phyloP scores from a whole-genome alignment of 2,113 vertebrate species.

The Cheirogaleus medius region DNA sequence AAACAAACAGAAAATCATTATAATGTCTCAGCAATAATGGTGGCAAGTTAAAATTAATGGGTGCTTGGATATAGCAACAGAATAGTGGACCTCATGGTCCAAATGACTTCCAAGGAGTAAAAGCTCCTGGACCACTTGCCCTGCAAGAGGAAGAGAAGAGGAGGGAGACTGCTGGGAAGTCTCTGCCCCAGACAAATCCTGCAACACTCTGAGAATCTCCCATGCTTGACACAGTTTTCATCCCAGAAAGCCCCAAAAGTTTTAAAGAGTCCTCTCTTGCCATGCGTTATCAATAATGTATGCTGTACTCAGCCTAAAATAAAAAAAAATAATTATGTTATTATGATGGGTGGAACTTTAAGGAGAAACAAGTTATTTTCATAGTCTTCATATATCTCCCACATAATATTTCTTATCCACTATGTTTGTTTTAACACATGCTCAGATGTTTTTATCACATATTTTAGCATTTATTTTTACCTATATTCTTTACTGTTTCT shows the following conservation, averaged over 20 bases:
- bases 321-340: too few relatives aligned
- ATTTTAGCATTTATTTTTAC: not conserved
- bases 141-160: not conserved
- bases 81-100: too few relatives aligned
- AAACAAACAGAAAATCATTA: not conserved
- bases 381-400: not conserved
- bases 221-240: not conserved
- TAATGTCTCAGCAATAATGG: not conserved
- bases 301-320: not conserved
- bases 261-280: not conserved
- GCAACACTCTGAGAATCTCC: not conserved
- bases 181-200: not conserved
- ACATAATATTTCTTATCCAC: not conserved
- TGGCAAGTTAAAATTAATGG: not conserved
- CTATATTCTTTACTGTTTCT: not conserved
- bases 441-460: not conserved
- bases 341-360: not conserved
- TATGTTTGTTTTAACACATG: not conserved
- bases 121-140: not conserved
- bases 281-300: not conserved
- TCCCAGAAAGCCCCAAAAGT: not conserved
- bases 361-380: not conserved
- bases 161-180: not conserved
- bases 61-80: not conserved
- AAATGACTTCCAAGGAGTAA: not conserved